Percentiles rank a stretch among this genome's conserved stretches.
These are phyloP conservation scores for Rhagoletis zephyria DNA, from an alignment of 1,140 invertebrate genomes.

Conservation along the genomic window DNA sequence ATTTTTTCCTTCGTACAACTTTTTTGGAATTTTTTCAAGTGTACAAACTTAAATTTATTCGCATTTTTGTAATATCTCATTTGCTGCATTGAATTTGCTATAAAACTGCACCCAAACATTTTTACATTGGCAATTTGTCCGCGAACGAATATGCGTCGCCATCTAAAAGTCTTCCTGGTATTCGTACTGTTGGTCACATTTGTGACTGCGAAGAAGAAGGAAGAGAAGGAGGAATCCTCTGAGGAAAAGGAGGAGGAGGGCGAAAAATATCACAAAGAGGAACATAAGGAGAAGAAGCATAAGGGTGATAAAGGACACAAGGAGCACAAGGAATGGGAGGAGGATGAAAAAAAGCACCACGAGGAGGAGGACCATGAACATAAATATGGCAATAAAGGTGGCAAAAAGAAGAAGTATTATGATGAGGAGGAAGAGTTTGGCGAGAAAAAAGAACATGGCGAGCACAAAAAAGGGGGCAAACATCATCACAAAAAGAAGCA, in stretches of 20 bases:
- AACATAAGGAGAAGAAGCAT: slow-evolving; percentile 75
- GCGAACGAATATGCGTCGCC: slow-evolving; percentile 54
- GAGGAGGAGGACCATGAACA: slow-evolving; percentile 78
- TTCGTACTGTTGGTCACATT: slow-evolving; percentile 64
- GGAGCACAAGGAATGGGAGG: slow-evolving; percentile 73
- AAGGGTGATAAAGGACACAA: slow-evolving; percentile 78
- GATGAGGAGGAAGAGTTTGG: slow-evolving; percentile 78
- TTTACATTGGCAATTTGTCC: slow-evolving; percentile 59
- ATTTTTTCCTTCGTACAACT: no score
- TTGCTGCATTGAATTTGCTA: not conserved
- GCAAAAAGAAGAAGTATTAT: slow-evolving; percentile 79
- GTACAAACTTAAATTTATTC: not conserved
- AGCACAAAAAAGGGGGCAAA: slow-evolving; percentile 80
- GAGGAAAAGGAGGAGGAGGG: slow-evolving; percentile 72
- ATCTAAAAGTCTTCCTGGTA: slow-evolving; percentile 65
- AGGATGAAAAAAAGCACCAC: slow-evolving; percentile 78
- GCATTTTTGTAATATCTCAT: not conserved
- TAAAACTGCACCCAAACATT: slow-evolving; percentile 61
- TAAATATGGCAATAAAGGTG: slow-evolving; percentile 77
- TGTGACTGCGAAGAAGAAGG: slow-evolving; percentile 54
- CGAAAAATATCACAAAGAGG: slow-evolving; percentile 74
- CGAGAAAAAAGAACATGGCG: slow-evolving; percentile 77
- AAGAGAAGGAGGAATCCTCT: slow-evolving; percentile 62
- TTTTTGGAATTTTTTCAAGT: not conserved
- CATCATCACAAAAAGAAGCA: slow-evolving; percentile 81